Base-by-base conservation (phyloP, 2,113 vertebrate species). In the Pagrus major region DNA sequence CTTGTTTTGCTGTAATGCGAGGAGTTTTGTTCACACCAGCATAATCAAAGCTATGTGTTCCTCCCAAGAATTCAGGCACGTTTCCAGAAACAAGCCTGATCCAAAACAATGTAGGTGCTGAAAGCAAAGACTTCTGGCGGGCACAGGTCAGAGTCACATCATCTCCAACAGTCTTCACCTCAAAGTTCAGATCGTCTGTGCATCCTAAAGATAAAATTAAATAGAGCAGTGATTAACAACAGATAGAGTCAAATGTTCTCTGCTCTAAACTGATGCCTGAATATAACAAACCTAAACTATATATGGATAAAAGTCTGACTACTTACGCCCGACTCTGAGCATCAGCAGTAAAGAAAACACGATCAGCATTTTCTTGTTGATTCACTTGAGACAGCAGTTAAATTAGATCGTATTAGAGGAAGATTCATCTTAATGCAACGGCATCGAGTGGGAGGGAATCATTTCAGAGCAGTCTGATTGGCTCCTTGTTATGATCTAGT, bases 141-240 rank as follows among this genome's bases (percentile, higher is more conserved):
- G 0, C 18, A 59, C 92, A 93, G 0, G 9, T 29, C 8, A 93
- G 18, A 5, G 0, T 77, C 39, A 92, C 83, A 70, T 11, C 4
- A 3, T 5, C 55, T 52, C 91, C 87, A 52, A 84, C 71, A 6
- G 56, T 73, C 39, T 11, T 42, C 29, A 1, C 46, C 9, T 78
- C 27, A 2, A 69, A 3, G 0, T 7, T 52, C 18, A 7, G 49
- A 66, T 35, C 29, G 3, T 41, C 29, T n/a, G 31, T 42, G 15
- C 58, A 76, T 18, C 46, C 87, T 89, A 21, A 65, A 76, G 23
- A 81, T 49, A 3, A 71, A 11, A 66, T 56, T 5, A 27, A 25
- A 44, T 3, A 55, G 3, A 66, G 8, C 27, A 72, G 35, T 33
- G 8, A 78, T 31, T 12, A 31, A 75, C 14, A 65, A 58, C 8